Evolutionary conservation across 2,113 vertebrate species (phyloP).

Genomic region (Pristiophorus japonicus): DNA sequence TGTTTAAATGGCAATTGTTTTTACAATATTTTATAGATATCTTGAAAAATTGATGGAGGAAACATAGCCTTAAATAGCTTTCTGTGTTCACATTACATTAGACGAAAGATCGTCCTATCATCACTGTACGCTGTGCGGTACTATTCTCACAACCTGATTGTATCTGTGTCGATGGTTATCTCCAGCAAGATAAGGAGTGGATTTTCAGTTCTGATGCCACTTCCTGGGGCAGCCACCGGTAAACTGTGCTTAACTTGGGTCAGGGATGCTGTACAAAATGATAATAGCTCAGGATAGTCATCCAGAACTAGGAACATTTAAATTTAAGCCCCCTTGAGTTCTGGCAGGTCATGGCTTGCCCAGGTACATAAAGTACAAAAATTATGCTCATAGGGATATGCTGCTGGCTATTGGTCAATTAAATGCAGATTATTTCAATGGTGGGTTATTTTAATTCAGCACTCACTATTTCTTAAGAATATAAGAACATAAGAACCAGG

Average conservation of each 20-base stretch:
- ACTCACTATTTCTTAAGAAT: not conserved
- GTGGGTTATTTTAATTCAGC: not conserved
- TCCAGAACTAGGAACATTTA: not conserved
- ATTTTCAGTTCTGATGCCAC: not conserved
- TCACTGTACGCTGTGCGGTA: not conserved
- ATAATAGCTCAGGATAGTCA: not conserved
- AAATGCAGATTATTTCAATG: not conserved
- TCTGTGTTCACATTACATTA: not conserved
- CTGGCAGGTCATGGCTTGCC: not conserved
- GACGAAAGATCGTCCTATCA: not conserved
- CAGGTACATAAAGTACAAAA: not conserved
- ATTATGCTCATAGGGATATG: not conserved
- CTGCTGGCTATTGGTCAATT: not conserved
- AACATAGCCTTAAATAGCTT: not conserved
- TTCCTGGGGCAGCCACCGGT: not conserved
- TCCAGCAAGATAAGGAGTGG: not conserved
- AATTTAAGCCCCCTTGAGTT: not conserved
- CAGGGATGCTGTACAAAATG: not conserved
- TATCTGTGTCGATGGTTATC: constrained; percentile 25
- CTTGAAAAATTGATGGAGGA: not conserved
- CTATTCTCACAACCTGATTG: not conserved
- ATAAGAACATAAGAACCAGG: too few relatives aligned
- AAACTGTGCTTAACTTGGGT: not conserved
- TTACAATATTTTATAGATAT: not conserved
- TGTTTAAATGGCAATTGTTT: not conserved